phyloP scores from a whole-genome alignment of 2,797 vertebrate genomes.

The Pseudotriccus pelzelni region DNA sequence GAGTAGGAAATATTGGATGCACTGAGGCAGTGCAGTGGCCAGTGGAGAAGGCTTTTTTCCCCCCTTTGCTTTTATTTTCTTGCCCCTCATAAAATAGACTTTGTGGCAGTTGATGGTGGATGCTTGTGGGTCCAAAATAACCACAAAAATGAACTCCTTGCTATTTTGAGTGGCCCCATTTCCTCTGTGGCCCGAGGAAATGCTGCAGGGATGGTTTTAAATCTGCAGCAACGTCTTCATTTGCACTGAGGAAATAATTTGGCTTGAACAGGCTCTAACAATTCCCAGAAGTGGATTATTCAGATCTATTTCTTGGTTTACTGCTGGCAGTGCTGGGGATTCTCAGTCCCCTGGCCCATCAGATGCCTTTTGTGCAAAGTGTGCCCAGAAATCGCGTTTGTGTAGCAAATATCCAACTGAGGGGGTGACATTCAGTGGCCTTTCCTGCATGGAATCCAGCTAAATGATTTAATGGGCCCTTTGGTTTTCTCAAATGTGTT shows the following conservation, averaged over 20 bases:
- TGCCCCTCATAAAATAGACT: neutral
- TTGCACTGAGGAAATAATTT: neutral
- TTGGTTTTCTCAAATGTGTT: neutral
- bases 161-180: rapidly evolving
- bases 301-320: rapidly evolving
- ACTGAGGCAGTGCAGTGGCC: neutral
- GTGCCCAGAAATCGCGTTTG: neutral
- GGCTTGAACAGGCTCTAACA: neutral
- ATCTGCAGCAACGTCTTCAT: neutral
- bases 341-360: neutral
- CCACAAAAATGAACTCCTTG: neutral
- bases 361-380: neutral
- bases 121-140: neutral
- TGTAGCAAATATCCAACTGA: neutral
- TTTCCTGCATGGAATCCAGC: neutral
- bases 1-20: neutral
- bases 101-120: neutral
- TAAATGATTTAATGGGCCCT: neutral
- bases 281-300: neutral
- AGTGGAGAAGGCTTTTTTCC: neutral
- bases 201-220: neutral
- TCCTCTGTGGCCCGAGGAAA: neutral
- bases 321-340: neutral
- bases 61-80: neutral
- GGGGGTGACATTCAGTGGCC: neutral